phyloP scores from a whole-genome alignment of 2,113 vertebrate genomes.

The Neolamprologus hecqui region DNA sequence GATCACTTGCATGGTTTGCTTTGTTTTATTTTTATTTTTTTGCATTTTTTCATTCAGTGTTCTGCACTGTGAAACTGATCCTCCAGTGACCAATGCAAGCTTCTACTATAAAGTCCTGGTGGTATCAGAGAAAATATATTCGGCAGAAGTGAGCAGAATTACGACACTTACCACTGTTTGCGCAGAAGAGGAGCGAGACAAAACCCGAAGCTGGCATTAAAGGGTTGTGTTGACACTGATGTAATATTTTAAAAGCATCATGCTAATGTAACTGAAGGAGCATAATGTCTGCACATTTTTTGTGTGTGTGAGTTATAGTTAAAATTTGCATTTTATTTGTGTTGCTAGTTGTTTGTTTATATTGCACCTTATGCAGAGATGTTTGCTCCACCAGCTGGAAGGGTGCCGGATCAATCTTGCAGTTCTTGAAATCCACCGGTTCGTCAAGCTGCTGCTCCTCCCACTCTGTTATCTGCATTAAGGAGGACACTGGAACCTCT shows the following conservation, averaged over 20 bases:
- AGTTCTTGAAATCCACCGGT: conserved; percentile 88
- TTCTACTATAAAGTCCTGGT: not conserved
- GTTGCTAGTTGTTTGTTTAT: not conserved
- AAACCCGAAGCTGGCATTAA: not conserved
- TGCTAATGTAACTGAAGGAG: not conserved
- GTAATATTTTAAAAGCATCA: not conserved
- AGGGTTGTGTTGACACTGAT: not conserved
- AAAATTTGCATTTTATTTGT: not conserved
- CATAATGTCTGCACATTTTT: not conserved
- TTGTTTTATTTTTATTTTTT: not conserved
- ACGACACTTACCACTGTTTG: not conserved
- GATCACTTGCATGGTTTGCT: not conserved
- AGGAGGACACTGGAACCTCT: not conserved
- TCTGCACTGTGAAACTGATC: not conserved
- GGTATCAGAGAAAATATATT: not conserved
- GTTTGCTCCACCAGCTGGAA: conserved; percentile 97
- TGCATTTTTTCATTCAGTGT: not conserved
- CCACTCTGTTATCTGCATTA: conserved; percentile 84
- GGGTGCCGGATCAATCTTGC: conserved; percentile 94
- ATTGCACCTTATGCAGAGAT: conserved; percentile 90
- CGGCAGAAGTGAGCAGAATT: not conserved
- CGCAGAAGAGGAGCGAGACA: not conserved
- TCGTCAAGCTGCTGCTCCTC: conserved; percentile 91
- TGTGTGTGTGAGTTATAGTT: not conserved
- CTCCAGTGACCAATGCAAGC: not conserved